Conservation (phyloP, 2,888 invertebrate genomes). For the Acleris sparsana region DNA sequence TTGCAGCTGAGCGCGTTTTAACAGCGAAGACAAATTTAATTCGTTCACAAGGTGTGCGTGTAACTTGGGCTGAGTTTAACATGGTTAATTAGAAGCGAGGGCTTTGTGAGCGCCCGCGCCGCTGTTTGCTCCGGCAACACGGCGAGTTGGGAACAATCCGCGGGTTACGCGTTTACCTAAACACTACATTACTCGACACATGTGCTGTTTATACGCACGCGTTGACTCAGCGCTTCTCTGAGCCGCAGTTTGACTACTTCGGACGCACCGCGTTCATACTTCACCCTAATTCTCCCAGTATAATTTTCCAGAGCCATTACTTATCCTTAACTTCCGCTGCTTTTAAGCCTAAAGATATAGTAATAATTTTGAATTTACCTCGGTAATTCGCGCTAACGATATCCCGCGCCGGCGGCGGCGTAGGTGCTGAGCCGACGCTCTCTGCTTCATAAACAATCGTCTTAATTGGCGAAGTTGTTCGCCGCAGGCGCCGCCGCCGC, state of each 20-base stretch:
- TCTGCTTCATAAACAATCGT: conserved; percentile 47
- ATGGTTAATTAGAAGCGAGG: conserved; percentile 23
- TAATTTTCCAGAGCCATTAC: conserved; percentile 15
- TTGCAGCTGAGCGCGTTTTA: neutral
- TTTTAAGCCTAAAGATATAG: conserved; percentile 26
- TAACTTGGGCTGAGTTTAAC: conserved; percentile 19
- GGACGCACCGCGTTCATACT: neutral
- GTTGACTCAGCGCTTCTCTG: conserved; percentile 7
- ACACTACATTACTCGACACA: conserved; percentile 27
- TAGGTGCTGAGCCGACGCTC: conserved; percentile 42
- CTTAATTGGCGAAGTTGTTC: conserved; percentile 54
- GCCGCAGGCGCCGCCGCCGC: conserved; percentile 40
- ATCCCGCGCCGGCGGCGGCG: conserved; percentile 17
- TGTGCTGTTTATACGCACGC: conserved; percentile 11
- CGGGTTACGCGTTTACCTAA: conserved; percentile 17
- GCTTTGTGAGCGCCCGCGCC: conserved; percentile 10
- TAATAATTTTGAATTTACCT: conserved; percentile 28
- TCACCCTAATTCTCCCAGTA: conserved; percentile 4
- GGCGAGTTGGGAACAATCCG: conserved; percentile 19
- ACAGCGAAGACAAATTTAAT: conserved; percentile 21
- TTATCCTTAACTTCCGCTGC: conserved; percentile 24
- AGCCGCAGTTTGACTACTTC: neutral
- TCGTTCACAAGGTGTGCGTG: conserved; percentile 15
- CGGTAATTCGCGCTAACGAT: conserved; percentile 29
- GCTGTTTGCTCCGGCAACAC: conserved; percentile 26